A percentile compares a stretch with the other conserved stretches of the same genome.
These are phyloP conservation scores for Gymnocheta viridis DNA, from an alignment of 2,888 invertebrate species.

Conservation along the genomic window DNA sequence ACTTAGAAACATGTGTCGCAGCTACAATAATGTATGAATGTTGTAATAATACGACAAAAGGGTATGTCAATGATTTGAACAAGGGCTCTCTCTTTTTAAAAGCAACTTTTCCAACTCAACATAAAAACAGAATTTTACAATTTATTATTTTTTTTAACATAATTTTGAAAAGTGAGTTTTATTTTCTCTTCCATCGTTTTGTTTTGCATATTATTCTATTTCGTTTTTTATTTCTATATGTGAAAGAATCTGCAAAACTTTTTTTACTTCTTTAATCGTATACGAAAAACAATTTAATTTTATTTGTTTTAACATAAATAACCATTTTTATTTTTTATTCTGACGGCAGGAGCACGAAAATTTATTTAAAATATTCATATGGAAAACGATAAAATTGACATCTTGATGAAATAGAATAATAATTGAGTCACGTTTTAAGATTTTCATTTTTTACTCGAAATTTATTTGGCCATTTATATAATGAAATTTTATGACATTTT, in stretches of 20 bases:
- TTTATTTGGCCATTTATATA: slow-evolving; percentile 66
- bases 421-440: slow-evolving; percentile 69
- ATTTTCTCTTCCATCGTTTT: not conserved
- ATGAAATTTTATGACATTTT: slow-evolving; percentile 67
- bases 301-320: slow-evolving; percentile 79
- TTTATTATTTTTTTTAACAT: slow-evolving; percentile 60
- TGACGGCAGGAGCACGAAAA: not conserved
- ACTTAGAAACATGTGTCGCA: slow-evolving; percentile 62
- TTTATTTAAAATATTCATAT: slow-evolving; percentile 59
- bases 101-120: not conserved
- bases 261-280: slow-evolving; percentile 39
- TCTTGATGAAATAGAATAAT: slow-evolving; percentile 70
- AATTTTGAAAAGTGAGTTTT: slow-evolving; percentile 52
- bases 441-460: slow-evolving; percentile 43
- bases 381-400: slow-evolving; percentile 63
- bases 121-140: slow-evolving; percentile 41
- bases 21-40: slow-evolving; percentile 30
- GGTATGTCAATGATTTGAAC: slow-evolving; percentile 23
- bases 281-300: slow-evolving; percentile 79
- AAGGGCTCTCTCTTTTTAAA: not conserved
- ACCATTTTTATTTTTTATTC: slow-evolving; percentile 62
- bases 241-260: not conserved
- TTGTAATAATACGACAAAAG: slow-evolving; percentile 56
- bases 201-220: slow-evolving; percentile 34
- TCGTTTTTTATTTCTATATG: slow-evolving; percentile 7